phyloP scores from a whole-genome alignment of 2,797 vertebrate species.

The Artibeus lituratus region DNA sequence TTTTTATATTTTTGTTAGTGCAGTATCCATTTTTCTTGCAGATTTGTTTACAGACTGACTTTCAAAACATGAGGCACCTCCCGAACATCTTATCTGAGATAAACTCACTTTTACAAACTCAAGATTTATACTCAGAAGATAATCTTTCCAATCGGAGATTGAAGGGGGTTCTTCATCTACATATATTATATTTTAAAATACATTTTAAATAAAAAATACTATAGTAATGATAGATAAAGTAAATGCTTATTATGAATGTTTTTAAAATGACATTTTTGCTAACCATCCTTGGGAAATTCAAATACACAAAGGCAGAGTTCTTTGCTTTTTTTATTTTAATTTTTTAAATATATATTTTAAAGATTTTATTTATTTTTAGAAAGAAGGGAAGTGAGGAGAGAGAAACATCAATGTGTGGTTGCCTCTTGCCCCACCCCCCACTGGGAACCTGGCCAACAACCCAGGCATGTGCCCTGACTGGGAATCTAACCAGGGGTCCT shows the following conservation, averaged over 20 bases:
- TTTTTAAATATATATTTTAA: no score
- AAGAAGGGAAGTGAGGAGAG: no score
- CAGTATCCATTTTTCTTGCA: conserved; percentile 95
- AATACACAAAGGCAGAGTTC: no score
- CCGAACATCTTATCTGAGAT: conserved; percentile 93
- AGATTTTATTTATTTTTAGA: no score
- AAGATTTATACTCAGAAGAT: conserved; percentile 94
- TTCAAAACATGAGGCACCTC: conserved; percentile 93
- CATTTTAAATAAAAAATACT: neutral
- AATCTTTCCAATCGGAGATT: conserved; percentile 97
- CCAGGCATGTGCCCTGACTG: no score
- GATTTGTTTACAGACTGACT: conserved; percentile 89
- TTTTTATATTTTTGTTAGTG: conserved; percentile 86
- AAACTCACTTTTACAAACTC: conserved; percentile 99
- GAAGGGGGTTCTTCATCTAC: conserved; percentile 96
- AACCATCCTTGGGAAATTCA: fast-evolving
- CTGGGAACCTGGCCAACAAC: no score
- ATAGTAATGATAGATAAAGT: neutral
- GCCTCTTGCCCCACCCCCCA: no score
- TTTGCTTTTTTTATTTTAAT: neutral
- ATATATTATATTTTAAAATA: conserved; percentile 44
- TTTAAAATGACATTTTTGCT: neutral
- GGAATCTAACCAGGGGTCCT: no score
- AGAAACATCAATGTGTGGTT: no score
- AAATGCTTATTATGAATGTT: neutral